Base-by-base conservation (phyloP, 30 jellyfish, hydroid and myxozoan species). In the Rhopilema esculentum region DNA sequence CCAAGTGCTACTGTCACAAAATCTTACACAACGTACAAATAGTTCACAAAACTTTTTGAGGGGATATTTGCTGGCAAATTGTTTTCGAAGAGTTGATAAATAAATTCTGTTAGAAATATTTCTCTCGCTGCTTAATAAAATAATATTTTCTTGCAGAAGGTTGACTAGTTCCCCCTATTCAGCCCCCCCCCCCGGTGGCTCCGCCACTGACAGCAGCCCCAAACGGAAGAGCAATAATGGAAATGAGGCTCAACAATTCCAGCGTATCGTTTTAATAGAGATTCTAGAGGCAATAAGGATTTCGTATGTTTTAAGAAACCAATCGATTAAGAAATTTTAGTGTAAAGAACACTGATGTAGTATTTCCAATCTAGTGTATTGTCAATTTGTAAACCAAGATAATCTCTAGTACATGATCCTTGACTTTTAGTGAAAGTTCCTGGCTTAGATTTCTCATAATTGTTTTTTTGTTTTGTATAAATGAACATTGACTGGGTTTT, bases 121-220 rank as follows among this genome's bases (percentile, higher is more conserved):
- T n/a, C n/a, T n/a, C n/a, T n/a, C n/a, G n/a, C n/a, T n/a, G n/a
- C n/a, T n/a, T n/a, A n/a, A n/a, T n/a, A n/a, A n/a, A n/a, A n/a
- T n/a, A n/a, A n/a, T n/a, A n/a, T n/a, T n/a, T n/a, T n/a, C n/a
- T n/a, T n/a, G n/a, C n/a, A n/a, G n/a, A n/a, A n/a, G n/a, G n/a
- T n/a, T n/a, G n/a, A n/a, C n/a, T n/a, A n/a, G n/a, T n/a, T n/a
- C n/a, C n/a, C n/a, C n/a, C n/a, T n/a, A n/a, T n/a, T n/a, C n/a
- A n/a, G n/a, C n/a, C n/a, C n/a, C n/a, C n/a, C n/a, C n/a, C n/a
- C n/a, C n/a, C n/a, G n/a, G n/a, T n/a, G n/a, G n/a, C n/a, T n/a
- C n/a, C n/a, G n/a, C n/a, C n/a, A n/a, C n/a, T n/a, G n/a, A 67
- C 91, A 82, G 74, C 78, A 69, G 49, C 85, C 85, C 85, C 67